These are phyloP conservation scores for Oscheius sp. DNA, from an alignment of 1,140 invertebrate genomes.

Conservation along the genomic window DNA sequence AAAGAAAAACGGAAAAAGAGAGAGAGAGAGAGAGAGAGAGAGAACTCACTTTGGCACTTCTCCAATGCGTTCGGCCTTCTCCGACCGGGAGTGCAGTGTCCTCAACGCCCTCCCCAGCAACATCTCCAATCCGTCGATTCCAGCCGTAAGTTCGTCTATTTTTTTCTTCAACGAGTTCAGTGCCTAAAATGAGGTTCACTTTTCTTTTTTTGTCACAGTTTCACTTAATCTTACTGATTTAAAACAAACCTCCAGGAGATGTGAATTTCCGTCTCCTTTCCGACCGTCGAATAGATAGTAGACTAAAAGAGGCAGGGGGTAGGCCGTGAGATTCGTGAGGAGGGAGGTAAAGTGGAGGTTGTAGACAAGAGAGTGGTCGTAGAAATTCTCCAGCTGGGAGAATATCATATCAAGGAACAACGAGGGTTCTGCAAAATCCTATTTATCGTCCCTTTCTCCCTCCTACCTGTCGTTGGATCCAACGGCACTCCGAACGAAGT, in stretches of 20 bases:
- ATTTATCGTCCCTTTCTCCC: not conserved
- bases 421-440: not conserved
- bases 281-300: slow-evolving; percentile 1
- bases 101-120: slow-evolving; percentile 23
- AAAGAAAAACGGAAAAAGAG: no score
- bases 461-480: slow-evolving; percentile 1
- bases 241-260: not conserved
- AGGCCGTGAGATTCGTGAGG: not conserved
- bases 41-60: not conserved
- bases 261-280: not conserved
- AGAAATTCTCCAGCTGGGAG: not conserved
- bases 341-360: not conserved
- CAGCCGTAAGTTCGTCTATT: slow-evolving; percentile 30
- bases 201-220: no score
- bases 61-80: not conserved
- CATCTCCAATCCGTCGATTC: slow-evolving; percentile 37
- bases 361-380: not conserved
- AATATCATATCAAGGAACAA: not conserved
- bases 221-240: not conserved
- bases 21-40: no score
- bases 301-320: slow-evolving; percentile 4
- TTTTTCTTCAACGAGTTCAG: slow-evolving; percentile 40
- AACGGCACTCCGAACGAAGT: not conserved
- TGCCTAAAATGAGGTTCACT: no score
- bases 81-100: slow-evolving; percentile 9